Base-by-base conservation (phyloP, 92 coral and sea anemone species). In the Palythoa caribaeorum region DNA sequence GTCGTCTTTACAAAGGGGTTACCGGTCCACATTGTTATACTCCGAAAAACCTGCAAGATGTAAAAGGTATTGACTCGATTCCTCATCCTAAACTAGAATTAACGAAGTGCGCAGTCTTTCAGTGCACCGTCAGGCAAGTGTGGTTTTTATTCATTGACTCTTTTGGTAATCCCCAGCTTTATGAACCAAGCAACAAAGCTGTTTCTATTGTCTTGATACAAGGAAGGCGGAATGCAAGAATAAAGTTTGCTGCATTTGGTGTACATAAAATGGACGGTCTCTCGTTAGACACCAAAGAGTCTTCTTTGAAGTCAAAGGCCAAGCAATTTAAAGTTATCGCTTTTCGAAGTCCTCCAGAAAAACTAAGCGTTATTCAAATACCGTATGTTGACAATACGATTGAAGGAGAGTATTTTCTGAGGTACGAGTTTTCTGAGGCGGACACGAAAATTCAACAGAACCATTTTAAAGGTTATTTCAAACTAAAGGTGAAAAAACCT, bases 101-200 rank as follows among this genome's bases (percentile, higher is more conserved):
- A 11, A 95, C 81, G 3, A 88, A 87, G 19, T 97, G 99, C 50
- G 91, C 94, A 55, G 71, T 97, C 50, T 89, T 88, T 21, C 99
- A 97, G 77, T 97, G 99, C 71, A 97, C 98, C 2, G 96, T 97
- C 6, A 89, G 98, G 48, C 94, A 92, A 40, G 99, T 97, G 7
- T 97, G 99, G 99, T 97, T 97, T 54, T 73, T 97, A 39, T 94
- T 97, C 80, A 91, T 94, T 47, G 83, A 88, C 74, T 90, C 94
- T 2, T 90, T 88, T 73, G 98, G 94, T 0, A 68, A 91, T 38
- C 94, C 98, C 9, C 89, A 94, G 76, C 76, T 94, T 3, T 79
- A 74, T 35, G 91, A 92, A 38, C 90, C 92, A 12, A 95, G 93
- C 78, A 84, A 90, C 13, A 84, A 92, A 15, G 94, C 94, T 0